Conservation (phyloP, 2,888 invertebrate genomes). For the Drosophila hamatofila region DNA sequence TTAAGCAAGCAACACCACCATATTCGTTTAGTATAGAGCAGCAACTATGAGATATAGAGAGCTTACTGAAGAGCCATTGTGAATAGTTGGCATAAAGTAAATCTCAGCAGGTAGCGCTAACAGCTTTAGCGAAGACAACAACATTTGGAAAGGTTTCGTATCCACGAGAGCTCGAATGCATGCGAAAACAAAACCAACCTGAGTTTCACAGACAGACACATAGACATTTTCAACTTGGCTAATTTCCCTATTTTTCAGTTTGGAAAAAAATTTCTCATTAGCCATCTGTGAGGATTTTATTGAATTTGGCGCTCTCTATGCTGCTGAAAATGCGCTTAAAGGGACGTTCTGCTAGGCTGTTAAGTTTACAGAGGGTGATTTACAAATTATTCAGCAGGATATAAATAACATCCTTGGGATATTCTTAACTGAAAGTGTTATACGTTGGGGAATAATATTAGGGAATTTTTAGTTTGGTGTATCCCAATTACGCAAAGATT, state of each 20-base stretch:
- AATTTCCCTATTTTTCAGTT: background rate
- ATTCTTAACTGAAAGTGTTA: background rate
- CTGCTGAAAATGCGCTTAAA: background rate
- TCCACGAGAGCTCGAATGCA: background rate
- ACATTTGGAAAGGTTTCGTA: background rate
- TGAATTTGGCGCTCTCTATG: conserved; percentile 6
- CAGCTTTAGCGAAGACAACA: background rate
- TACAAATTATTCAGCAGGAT: fast-evolving
- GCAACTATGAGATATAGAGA: background rate
- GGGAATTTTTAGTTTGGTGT: background rate
- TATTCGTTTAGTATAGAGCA: background rate
- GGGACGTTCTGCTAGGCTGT: background rate
- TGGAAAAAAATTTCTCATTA: fast-evolving
- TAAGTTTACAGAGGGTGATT: conserved; percentile 8
- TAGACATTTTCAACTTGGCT: too few species aligned
- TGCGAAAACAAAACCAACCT: too few species aligned
- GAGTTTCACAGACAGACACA: too few species aligned
- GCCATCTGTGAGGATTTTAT: conserved; percentile 2
- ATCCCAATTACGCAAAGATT: background rate
- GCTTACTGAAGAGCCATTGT: background rate
- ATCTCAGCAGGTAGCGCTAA: background rate
- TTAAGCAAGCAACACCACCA: background rate
- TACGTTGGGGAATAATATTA: background rate
- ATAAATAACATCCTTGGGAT: background rate
- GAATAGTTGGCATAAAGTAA: background rate